Base-by-base conservation (phyloP, 2,797 vertebrate species). In the Pygocentrus nattereri region DNA sequence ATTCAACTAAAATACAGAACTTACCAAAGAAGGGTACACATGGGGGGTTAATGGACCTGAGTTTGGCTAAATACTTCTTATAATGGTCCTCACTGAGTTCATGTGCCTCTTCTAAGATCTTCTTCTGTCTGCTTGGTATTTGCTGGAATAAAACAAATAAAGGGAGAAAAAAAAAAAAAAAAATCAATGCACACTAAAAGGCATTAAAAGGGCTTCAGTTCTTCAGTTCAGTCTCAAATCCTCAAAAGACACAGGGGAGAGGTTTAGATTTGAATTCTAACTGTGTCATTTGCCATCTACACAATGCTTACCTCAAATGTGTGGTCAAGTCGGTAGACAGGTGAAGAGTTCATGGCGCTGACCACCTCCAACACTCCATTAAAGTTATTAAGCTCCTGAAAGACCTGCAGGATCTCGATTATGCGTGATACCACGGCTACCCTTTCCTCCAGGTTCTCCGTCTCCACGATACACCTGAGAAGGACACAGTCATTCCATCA, bases 21-120 rank as follows among this genome's bases (percentile, higher is more conserved):
- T 85, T 91, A 97, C 96, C 96, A 93, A 97, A 99, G 92, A 99
- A 99, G 91, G 98, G 98, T 89, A 99, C 97, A 78, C 98, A 99
- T 82, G 98, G 98, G 88, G 98, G 98, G 90, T 99, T 99, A 91
- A 98, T 98, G 88, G 97, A 99, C 92, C 98, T 95, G 90, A 99
- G 97, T 90, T 98, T 99, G 86, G 97, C 97, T 86, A 98, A 91
- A 87, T 99, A 99, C 90, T 99, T 99, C 92, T 98, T 99, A 93
- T 99, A 98, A 89, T 99, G 98, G 92, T 99, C 98, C 92, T 99
- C 97, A 83, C 97, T 99, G 88, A 99, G 91, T 89, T 99, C 97
- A 69, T 98, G 97, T 86, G 98, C 98, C 88, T 99, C 98, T 90
- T 99, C 98, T 86, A 99, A 93, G 87, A 97, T 96, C 89, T 96